phyloP scores from a whole-genome alignment of 2,113 vertebrate genomes.

The Grammomys dolichurus region DNA sequence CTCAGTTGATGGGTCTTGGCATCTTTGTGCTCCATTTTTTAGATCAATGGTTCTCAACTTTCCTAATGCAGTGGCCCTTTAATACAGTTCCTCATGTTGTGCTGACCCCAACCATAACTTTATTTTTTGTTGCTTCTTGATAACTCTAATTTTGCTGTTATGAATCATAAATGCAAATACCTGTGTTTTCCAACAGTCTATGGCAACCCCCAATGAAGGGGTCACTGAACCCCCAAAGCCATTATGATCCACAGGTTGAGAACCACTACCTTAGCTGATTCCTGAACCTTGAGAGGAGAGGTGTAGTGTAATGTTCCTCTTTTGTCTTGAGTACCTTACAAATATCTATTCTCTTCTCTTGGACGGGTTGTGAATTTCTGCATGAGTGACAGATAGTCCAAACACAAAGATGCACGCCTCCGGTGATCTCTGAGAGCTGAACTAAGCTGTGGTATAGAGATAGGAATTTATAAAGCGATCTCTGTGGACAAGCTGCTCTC shows the following conservation, averaged over 20 bases:
- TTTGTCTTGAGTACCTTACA: neutral
- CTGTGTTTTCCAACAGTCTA: neutral
- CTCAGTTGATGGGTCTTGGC: neutral
- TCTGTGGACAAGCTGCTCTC: neutral
- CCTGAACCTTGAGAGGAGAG: neutral
- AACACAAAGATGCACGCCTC: neutral
- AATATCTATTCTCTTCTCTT: neutral
- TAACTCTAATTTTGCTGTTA: neutral
- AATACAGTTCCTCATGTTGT: neutral
- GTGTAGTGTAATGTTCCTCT: neutral
- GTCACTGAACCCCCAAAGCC: neutral
- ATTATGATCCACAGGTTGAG: neutral
- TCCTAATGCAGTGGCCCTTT: neutral
- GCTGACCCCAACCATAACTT: neutral
- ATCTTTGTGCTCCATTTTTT: neutral
- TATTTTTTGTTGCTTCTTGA: neutral
- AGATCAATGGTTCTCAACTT: neutral
- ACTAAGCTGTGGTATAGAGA: neutral
- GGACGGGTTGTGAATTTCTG: neutral
- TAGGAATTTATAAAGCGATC: no score
- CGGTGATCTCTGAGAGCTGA: neutral
- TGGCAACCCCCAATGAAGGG: neutral
- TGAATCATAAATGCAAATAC: neutral
- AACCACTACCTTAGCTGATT: neutral
- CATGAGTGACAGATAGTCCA: neutral